These are phyloP conservation scores for Smithornis capensis DNA, from an alignment of 2,113 vertebrate species.

Conservation along the genomic window DNA sequence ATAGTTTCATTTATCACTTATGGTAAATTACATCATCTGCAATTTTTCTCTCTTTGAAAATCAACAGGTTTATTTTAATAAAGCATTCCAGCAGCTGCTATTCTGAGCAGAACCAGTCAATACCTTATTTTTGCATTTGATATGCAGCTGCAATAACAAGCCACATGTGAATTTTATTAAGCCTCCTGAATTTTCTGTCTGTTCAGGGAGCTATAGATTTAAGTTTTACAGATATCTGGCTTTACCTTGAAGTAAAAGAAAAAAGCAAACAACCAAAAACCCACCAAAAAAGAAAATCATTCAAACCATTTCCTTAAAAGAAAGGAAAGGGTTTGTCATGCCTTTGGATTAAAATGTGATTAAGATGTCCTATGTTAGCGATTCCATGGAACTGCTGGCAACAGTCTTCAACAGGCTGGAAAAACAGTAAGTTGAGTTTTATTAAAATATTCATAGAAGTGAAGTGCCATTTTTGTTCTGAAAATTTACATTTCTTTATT, in stretches of 20 bases:
- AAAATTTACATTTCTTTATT: not conserved
- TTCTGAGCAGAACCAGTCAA: constrained; percentile 23
- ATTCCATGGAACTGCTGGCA: not conserved
- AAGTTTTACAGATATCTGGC: constrained; percentile 37
- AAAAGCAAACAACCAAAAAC: not conserved
- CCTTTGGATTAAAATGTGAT: not conserved
- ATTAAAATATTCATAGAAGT: not conserved
- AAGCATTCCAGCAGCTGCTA: constrained; percentile 1
- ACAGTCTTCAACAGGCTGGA: not conserved
- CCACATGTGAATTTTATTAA: constrained; percentile 55
- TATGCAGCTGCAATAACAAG: constrained; percentile 50
- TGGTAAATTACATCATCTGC: not conserved
- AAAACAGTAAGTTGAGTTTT: not conserved
- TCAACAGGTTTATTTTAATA: constrained; percentile 46
- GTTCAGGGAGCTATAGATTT: constrained; percentile 37
- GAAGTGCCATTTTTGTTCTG: not conserved
- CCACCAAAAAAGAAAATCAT: not conserved
- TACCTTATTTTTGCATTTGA: constrained; percentile 52
- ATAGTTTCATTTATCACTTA: not conserved
- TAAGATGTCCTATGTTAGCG: not conserved
- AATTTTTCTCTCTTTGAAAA: constrained; percentile 45
- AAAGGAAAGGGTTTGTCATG: not conserved
- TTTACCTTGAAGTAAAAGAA: constrained; percentile 3
- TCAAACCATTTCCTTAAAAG: not conserved
- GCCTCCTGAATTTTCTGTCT: constrained; percentile 27